phyloP scores from a whole-genome alignment of 2,888 invertebrate genomes.

The Eumacrocentrus americanus region DNA sequence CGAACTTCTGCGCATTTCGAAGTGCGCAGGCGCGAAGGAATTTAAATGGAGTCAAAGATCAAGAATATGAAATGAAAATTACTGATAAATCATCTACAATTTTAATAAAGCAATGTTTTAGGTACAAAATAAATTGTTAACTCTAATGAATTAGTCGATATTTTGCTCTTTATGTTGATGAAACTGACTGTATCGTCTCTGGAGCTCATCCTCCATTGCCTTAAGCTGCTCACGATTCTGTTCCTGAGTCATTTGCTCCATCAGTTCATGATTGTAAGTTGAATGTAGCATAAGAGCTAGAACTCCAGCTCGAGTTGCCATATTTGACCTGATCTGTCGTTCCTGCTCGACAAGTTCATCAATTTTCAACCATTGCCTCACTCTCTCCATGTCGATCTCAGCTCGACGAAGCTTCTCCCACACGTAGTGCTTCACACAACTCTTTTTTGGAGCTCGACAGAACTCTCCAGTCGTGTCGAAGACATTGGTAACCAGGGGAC shows the following conservation, averaged over 20 bases:
- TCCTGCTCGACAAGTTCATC: slow-evolving; percentile 96
- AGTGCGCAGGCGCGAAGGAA: too few relatives aligned
- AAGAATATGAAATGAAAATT: too few relatives aligned
- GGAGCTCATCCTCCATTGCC: slow-evolving; percentile 63
- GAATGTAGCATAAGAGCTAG: slow-evolving; percentile 95
- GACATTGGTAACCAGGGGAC: slow-evolving; percentile 84
- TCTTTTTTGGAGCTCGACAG: slow-evolving; percentile 87
- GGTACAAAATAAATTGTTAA: too few relatives aligned
- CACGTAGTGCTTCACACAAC: slow-evolving; percentile 88
- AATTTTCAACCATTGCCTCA: slow-evolving; percentile 88
- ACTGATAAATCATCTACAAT: too few relatives aligned
- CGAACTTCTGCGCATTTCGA: too few relatives aligned
- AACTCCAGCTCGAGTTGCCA: slow-evolving; percentile 86
- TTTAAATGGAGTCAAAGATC: too few relatives aligned
- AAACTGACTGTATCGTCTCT: slow-evolving; percentile 48
- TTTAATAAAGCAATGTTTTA: too few relatives aligned
- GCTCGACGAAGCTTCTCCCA: slow-evolving; percentile 96
- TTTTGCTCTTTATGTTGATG: slow-evolving; percentile 34
- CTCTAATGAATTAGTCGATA: slow-evolving; percentile 26
- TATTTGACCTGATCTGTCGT: slow-evolving; percentile 76
- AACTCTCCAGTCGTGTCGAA: slow-evolving; percentile 86
- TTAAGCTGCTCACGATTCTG: slow-evolving; percentile 64
- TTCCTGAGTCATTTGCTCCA: slow-evolving; percentile 73
- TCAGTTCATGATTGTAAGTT: slow-evolving; percentile 91
- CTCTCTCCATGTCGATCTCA: slow-evolving; percentile 94